Conservation (phyloP, 2,797 vertebrate species). For the Tachyglossus aculeatus region DNA sequence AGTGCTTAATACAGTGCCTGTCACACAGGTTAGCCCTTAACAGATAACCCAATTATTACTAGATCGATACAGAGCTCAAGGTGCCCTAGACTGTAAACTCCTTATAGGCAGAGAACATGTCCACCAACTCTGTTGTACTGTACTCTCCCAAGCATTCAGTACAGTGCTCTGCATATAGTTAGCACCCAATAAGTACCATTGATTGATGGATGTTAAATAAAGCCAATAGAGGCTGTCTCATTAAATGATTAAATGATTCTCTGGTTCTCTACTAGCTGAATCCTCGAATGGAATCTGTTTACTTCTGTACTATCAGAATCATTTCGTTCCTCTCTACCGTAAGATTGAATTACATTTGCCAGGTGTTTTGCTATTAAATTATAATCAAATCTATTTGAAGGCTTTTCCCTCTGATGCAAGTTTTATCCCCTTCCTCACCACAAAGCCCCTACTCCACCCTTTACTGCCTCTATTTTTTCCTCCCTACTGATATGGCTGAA, state of each 20-base stretch:
- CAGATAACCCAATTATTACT: too few species aligned
- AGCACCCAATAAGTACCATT: too few species aligned
- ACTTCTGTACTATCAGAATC: neutral
- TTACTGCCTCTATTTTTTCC: too few species aligned
- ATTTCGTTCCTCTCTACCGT: rapidly evolving
- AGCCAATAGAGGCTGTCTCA: neutral
- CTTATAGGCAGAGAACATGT: too few species aligned
- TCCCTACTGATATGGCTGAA: too few species aligned
- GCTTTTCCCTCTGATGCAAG: neutral
- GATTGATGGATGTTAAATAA: neutral
- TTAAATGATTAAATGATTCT: neutral
- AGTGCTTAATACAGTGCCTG: too few species aligned
- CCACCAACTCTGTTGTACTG: too few species aligned
- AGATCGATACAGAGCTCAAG: too few species aligned
- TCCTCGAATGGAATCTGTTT: neutral
- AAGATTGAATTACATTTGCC: neutral
- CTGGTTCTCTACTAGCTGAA: neutral
- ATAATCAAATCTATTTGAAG: neutral
- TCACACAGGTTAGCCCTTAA: too few species aligned
- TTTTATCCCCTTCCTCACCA: neutral
- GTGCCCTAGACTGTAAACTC: too few species aligned
- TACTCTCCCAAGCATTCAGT: too few species aligned
- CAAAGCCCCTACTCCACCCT: neutral
- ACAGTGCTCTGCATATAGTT: too few species aligned
- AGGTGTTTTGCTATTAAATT: neutral